phyloP scores from a whole-genome alignment of 37 sponge, comb jelly and placozoan genomes.

The Chondrilla cf. caribensis region DNA sequence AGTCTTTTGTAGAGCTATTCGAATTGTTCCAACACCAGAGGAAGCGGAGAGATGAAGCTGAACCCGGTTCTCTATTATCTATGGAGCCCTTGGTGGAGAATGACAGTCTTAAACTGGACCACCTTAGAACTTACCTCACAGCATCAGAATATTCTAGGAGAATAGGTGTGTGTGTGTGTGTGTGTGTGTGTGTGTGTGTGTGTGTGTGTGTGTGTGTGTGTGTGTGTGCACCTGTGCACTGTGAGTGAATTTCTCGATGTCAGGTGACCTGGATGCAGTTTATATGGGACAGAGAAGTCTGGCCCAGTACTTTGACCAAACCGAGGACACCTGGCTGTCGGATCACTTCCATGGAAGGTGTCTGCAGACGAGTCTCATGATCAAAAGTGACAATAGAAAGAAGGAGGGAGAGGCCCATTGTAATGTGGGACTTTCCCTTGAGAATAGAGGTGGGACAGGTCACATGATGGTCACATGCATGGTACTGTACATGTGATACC shows the following conservation, averaged over 20 bases:
- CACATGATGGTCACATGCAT: too few relatives aligned
- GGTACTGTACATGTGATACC: too few relatives aligned
- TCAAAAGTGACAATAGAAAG: slow-evolving; percentile 51
- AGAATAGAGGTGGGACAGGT: slow-evolving; percentile 59
- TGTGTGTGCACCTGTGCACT: too few relatives aligned
- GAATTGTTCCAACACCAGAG: slow-evolving; percentile 59
- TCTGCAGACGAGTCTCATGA: slow-evolving; percentile 59
- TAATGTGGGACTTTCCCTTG: slow-evolving; percentile 70
- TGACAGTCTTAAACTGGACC: slow-evolving; percentile 58
- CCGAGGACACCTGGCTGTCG: slow-evolving; percentile 74
- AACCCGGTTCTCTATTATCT: slow-evolving; percentile 45
- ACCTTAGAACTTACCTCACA: slow-evolving; percentile 37
- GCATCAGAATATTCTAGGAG: not conserved
- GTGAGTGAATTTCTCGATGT: not conserved
- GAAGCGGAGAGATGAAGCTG: slow-evolving; percentile 56
- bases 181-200: not conserved
- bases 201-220: not conserved
- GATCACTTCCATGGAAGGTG: slow-evolving; percentile 83
- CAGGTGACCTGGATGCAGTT: slow-evolving; percentile 63
- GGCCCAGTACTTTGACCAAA: slow-evolving; percentile 78
- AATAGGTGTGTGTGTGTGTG: not conserved
- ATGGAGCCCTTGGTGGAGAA: slow-evolving; percentile 67
- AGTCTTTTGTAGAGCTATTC: slow-evolving; percentile 77
- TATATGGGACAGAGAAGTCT: slow-evolving; percentile 57
- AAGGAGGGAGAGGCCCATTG: slow-evolving; percentile 90